A percentile compares a stretch with the other conserved stretches of the same genome.
Conservation (phyloP, 2,113 vertebrate genomes). For the Ptychochromis oligacanthus region DNA sequence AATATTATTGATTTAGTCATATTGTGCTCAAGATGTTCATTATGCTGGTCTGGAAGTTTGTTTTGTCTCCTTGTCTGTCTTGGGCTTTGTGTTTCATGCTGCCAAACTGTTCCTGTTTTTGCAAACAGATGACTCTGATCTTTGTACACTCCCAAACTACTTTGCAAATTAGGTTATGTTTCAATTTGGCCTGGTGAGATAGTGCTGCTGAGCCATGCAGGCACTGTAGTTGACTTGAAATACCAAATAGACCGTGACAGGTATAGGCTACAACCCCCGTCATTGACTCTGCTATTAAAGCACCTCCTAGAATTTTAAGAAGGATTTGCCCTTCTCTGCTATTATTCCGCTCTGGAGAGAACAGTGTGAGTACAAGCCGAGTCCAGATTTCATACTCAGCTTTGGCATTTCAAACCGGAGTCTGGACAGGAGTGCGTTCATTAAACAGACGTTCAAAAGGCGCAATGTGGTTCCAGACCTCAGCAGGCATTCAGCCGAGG, state of each 20-base stretch:
- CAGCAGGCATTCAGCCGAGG: slow-evolving; percentile 24
- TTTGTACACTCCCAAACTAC: slow-evolving; percentile 35
- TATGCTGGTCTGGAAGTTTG: slow-evolving; percentile 1
- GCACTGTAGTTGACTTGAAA: slow-evolving; percentile 43
- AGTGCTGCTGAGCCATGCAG: slow-evolving; percentile 54
- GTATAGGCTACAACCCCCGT: slow-evolving; percentile 18
- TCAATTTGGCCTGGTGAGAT: slow-evolving; percentile 36
- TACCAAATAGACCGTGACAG: slow-evolving; percentile 48
- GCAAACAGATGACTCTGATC: slow-evolving; percentile 23
- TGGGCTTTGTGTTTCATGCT: slow-evolving; percentile 11
- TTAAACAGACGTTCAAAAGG: slow-evolving; percentile 36
- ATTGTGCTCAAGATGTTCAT: slow-evolving; percentile 1
- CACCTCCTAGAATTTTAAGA: slow-evolving; percentile 6
- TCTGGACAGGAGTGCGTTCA: slow-evolving; percentile 14
- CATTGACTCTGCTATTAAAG: slow-evolving; percentile 16
- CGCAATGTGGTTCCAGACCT: slow-evolving; percentile 33
- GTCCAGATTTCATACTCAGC: slow-evolving; percentile 39
- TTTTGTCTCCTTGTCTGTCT: background rate
- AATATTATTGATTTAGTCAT: background rate
- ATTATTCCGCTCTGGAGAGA: slow-evolving; percentile 31
- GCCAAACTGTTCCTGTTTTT: slow-evolving; percentile 22
- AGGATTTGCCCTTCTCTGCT: slow-evolving; percentile 31
- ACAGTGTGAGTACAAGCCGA: slow-evolving; percentile 20
- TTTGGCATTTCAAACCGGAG: slow-evolving; percentile 35
- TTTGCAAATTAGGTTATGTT: slow-evolving; percentile 50